Evolutionary conservation across 2,888 invertebrate genomes (phyloP).

Genomic region (Microplitis manilae): DNA sequence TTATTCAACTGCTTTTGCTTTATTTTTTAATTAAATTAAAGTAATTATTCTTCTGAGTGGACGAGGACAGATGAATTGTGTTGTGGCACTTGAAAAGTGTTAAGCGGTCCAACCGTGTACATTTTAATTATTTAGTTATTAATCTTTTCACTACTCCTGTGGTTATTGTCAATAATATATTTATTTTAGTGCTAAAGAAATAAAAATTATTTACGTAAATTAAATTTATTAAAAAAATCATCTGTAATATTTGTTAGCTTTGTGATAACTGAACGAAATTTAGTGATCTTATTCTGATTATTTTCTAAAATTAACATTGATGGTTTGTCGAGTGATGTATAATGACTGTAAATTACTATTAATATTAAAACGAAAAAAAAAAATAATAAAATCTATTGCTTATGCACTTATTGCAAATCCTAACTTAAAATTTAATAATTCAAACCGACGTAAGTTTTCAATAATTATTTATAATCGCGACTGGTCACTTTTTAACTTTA

Average conservation of each 20-base stretch:
- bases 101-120: neutral
- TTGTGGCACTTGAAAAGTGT: constrained; percentile 34
- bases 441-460: too few relatives aligned
- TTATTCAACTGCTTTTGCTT: neutral
- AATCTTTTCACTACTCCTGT: neutral
- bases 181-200: neutral
- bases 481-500: too few relatives aligned
- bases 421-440: neutral
- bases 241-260: constrained; percentile 12
- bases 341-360: constrained; percentile 46
- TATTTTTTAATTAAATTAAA: constrained; percentile 14
- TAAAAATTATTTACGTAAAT: neutral
- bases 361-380: constrained; percentile 46
- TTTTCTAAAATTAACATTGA: constrained; percentile 42
- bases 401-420: constrained; percentile 42
- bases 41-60: neutral
- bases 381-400: constrained; percentile 53
- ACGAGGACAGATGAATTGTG: neutral
- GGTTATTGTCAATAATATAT: neutral
- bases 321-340: constrained; percentile 46
- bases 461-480: too few relatives aligned
- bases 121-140: neutral
- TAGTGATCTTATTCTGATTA: constrained; percentile 14
- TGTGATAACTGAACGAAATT: constrained; percentile 25
- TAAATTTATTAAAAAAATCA: neutral